A percentile compares a stretch with the other conserved stretches of the same genome.
These are phyloP conservation scores for Phthorimaea operculella DNA, from an alignment of 1,140 invertebrate genomes.

Conservation along the genomic window DNA sequence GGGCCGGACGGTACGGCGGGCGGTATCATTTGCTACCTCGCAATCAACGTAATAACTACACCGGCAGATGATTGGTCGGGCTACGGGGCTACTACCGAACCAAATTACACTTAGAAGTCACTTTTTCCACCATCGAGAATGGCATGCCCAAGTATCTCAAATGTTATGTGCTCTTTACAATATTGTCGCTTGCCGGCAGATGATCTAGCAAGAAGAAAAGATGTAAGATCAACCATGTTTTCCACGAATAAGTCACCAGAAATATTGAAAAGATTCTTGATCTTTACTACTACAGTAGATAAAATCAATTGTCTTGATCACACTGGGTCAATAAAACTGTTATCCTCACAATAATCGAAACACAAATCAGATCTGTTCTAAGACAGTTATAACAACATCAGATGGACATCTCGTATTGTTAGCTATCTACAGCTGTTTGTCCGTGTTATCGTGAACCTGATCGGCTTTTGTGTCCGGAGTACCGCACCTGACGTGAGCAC, in stretches of 20 bases:
- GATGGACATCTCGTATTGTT: background rate
- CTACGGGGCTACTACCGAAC: constrained; percentile 8
- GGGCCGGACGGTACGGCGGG: background rate
- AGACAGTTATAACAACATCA: background rate
- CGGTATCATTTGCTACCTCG: constrained; percentile 38
- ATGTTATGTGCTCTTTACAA: too few species aligned
- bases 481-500: background rate
- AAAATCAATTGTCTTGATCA: too few species aligned
- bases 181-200: too few species aligned
- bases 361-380: background rate
- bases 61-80: constrained; percentile 6
- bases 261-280: too few species aligned
- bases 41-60: constrained; percentile 34
- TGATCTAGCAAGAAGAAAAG: too few species aligned
- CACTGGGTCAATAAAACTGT: too few species aligned
- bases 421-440: background rate
- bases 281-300: too few species aligned
- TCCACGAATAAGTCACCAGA: too few species aligned
- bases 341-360: background rate
- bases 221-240: too few species aligned
- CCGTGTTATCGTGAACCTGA: background rate
- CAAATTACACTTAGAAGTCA: background rate
- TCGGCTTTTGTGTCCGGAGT: background rate
- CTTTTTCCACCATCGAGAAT: background rate
- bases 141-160: too few species aligned